Conservation (phyloP, 2,797 vertebrate genomes). For the Catharus ustulatus region DNA sequence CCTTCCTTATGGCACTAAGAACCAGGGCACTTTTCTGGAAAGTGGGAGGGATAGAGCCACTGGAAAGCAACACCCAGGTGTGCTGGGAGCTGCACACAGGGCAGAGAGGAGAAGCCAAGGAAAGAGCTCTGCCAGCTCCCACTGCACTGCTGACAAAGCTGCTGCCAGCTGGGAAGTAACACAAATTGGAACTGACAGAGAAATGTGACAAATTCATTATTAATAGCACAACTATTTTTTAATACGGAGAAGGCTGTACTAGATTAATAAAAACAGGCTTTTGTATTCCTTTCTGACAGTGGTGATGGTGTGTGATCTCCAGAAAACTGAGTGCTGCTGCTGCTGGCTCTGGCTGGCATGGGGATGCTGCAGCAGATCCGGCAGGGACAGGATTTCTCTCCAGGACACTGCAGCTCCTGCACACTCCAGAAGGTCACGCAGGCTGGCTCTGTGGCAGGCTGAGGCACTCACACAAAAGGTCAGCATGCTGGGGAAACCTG, state of each 20-base stretch:
- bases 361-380: accelerated
- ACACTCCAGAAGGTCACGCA: slow-evolving; percentile 18
- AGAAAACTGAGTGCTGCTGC: accelerated
- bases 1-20: not conserved
- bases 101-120: not conserved
- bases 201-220: slow-evolving; percentile 60
- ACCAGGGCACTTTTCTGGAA: not conserved
- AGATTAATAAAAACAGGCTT: slow-evolving; percentile 50
- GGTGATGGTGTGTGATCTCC: not conserved
- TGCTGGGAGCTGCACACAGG: not conserved
- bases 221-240: slow-evolving; percentile 55
- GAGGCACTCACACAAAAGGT: slow-evolving; percentile 44
- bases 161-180: not conserved
- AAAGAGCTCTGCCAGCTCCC: not conserved
- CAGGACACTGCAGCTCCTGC: slow-evolving; percentile 18
- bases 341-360: not conserved
- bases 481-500: not conserved
- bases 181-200: slow-evolving; percentile 31
- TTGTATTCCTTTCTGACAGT: not conserved
- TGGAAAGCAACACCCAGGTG: not conserved
- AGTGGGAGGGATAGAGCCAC: not conserved
- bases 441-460: not conserved
- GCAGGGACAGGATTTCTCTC: slow-evolving; percentile 17
- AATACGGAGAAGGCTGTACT: slow-evolving; percentile 30
- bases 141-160: not conserved